Conservation (phyloP, 2,797 vertebrate genomes). For the Nyctibius grandis region DNA sequence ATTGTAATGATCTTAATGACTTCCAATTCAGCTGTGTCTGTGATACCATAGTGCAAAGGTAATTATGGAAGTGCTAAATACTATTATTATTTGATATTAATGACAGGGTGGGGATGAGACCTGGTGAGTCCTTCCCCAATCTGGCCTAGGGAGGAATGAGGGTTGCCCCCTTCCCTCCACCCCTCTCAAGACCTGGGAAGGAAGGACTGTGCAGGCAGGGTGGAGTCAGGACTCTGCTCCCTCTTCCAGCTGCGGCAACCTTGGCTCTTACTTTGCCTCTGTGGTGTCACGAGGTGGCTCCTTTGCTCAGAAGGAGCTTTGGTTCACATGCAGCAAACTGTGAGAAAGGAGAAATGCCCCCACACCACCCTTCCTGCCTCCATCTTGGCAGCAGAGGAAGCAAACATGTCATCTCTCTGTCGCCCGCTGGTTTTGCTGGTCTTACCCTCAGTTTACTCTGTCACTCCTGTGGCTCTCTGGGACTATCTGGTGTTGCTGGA, state of each 20-base stretch:
- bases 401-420: not conserved
- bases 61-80: slow-evolving; percentile 55
- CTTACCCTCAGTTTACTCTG: not conserved
- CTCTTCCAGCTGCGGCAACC: not conserved
- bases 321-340: not conserved
- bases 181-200: not conserved
- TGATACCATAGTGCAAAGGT: slow-evolving; percentile 32
- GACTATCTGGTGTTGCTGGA: not conserved
- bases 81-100: slow-evolving; percentile 62
- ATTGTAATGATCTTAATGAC: slow-evolving; percentile 37
- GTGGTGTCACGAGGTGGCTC: not conserved
- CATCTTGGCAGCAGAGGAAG: not conserved
- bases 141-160: slow-evolving; percentile 27
- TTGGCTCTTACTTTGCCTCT: not conserved
- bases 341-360: not conserved
- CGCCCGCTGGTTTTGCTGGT: not conserved
- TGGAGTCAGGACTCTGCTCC: not conserved
- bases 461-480: not conserved
- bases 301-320: not conserved
- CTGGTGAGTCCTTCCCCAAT: not conserved
- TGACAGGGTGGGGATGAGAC: slow-evolving; percentile 37
- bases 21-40: slow-evolving; percentile 43
- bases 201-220: not conserved
- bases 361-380: not conserved
- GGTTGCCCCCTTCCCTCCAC: not conserved